Evolutionary conservation across 2,888 invertebrate genomes (phyloP), one percentile per base, ranked within the genome.

Genomic region (Cheilosia vernalis): DNA sequence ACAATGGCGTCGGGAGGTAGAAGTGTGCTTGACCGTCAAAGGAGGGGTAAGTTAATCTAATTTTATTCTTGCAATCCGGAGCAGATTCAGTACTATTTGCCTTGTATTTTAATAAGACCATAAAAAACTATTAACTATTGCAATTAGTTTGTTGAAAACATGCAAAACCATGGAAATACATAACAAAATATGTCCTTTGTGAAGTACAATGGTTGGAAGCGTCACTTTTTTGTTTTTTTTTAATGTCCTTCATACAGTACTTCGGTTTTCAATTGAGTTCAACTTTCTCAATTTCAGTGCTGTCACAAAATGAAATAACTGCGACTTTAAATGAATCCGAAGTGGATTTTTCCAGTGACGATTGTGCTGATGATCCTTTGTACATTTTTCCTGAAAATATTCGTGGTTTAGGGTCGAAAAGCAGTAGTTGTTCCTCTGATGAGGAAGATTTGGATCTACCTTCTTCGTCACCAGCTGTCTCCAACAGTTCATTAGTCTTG

Each of bases 231-330:
- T 40, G 15, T 0, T 10, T 40, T 13, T 40, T 40, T 15, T 40
- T 40, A 40, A 40, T 40, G 40, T 40, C 15, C 13, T 40, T 40
- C 15, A 40, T 40, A 40, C 2, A 40, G 40, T 40, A 40, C 40
- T 40, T 40, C 15, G 15, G 40, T 40, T 40, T 40, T 40, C n/a
- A 15, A 40, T 40, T 40, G 40, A 40, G 40, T 40, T 40, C 3
- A 40, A 40, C 40, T 40, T 15, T 40, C 5, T 40, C 15, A 4
- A 40, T 40, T 40, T 40, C 40, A 40, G 44, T 47, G 17, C 17
- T 47, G 47, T 47, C 47, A 47, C 47, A 42, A 42, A 42, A 42
- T 42, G n/a, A 42, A 42, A 42, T 42, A 42, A 42, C n/a, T n/a
- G 42, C 42, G n/a, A 13, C 4, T 13, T 40, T 40, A 40, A 40